Evolutionary conservation across 2,113 vertebrate genomes (phyloP).

Genomic region (Chaetura pelagica): DNA sequence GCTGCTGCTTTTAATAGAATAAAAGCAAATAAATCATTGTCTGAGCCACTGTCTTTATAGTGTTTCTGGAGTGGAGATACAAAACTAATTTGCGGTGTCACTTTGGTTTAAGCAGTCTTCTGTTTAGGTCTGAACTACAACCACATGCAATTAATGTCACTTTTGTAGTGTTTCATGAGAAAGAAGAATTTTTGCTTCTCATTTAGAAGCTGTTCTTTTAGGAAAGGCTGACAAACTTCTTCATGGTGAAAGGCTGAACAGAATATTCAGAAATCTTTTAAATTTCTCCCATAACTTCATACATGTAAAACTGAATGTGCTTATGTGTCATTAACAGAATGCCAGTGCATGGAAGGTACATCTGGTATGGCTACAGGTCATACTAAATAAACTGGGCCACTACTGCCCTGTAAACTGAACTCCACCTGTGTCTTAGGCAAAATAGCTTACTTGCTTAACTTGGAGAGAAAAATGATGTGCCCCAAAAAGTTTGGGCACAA

Average conservation of each 20-base stretch:
- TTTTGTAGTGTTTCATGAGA: slow-evolving; percentile 47
- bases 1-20: slow-evolving; percentile 59
- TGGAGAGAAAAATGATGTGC: neutral
- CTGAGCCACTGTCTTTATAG: slow-evolving; percentile 51
- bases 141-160: slow-evolving; percentile 39
- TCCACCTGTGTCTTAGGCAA: neutral
- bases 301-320: neutral
- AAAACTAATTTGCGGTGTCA: slow-evolving; percentile 48
- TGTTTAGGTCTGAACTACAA: slow-evolving; percentile 38
- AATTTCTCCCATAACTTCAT: neutral
- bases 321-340: neutral
- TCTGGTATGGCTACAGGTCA: neutral
- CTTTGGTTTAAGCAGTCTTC: slow-evolving; percentile 57
- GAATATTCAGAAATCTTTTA: neutral
- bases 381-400: neutral
- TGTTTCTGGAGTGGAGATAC: slow-evolving; percentile 21
- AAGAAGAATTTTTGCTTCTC: slow-evolving; percentile 40
- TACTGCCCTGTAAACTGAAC: neutral
- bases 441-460: neutral
- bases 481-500: neutral
- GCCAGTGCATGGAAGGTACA: neutral
- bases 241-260: neutral
- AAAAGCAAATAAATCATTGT: slow-evolving; percentile 52
- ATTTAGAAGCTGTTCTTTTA: slow-evolving; percentile 7
- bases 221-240: neutral